Percentiles rank a stretch among this genome's conserved stretches.
These are phyloP conservation scores for Gallinago nigripennis DNA, from an alignment of 2,797 vertebrate species.

Conservation along the genomic window DNA sequence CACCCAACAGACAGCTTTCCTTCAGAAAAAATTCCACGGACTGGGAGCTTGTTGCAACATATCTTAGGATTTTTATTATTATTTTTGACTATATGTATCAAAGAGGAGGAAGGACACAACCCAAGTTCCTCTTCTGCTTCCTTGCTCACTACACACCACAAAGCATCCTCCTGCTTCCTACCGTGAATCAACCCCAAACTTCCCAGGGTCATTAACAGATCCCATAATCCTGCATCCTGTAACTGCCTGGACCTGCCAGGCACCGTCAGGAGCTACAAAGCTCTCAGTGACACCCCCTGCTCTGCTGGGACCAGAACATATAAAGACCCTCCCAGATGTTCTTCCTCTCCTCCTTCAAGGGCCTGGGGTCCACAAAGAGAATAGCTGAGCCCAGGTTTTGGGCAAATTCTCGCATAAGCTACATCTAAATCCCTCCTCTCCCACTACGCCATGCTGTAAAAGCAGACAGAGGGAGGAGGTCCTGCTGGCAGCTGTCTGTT, in stretches of 20 bases:
- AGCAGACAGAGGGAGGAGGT: background rate
- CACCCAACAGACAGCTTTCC: background rate
- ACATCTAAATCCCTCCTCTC: background rate
- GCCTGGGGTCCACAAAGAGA: too few species aligned
- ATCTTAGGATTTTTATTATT: background rate
- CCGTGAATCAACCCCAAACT: background rate
- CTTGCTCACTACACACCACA: rapidly evolving
- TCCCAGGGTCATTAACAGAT: rapidly evolving
- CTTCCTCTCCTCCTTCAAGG: background rate
- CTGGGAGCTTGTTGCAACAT: background rate
- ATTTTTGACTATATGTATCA: background rate
- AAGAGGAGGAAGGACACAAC: background rate
- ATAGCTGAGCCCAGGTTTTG: background rate
- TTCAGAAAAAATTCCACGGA: background rate
- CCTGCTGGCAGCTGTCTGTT: background rate
- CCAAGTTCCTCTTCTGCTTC: background rate
- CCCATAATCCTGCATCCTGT: rapidly evolving
- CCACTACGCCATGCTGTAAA: background rate
- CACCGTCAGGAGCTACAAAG: background rate
- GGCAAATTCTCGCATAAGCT: background rate
- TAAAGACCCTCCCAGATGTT: rapidly evolving
- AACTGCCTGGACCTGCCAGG: background rate
- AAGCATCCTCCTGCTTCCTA: background rate
- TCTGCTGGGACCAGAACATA: rapidly evolving
- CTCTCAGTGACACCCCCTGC: background rate